Evolutionary conservation across 1,140 invertebrate species (phyloP).

Genomic region (Gryon sp.): DNA sequence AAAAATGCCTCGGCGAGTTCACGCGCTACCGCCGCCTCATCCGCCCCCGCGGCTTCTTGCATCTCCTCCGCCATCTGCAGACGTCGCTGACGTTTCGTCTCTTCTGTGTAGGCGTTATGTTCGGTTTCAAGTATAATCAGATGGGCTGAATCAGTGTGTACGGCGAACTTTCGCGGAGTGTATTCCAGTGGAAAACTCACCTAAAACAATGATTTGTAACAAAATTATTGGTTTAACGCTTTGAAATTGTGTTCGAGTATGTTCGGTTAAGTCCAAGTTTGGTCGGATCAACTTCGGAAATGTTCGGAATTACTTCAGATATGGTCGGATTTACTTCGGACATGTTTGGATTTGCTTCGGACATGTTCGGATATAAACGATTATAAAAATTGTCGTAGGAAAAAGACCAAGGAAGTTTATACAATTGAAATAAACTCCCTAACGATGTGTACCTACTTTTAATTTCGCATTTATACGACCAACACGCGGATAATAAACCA

Average conservation of each 20-base stretch:
- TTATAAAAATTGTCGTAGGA: slow-evolving; percentile 25
- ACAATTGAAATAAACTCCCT: slow-evolving; percentile 27
- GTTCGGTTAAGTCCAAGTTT: too few species aligned
- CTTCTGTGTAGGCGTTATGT: slow-evolving; percentile 97
- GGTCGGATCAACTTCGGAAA: too few species aligned
- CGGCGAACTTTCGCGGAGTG: slow-evolving; percentile 96
- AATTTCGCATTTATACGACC: slow-evolving; percentile 42
- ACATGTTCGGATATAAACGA: too few species aligned
- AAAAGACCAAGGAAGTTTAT: slow-evolving; percentile 37
- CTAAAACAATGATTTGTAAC: too few species aligned
- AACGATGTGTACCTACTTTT: slow-evolving; percentile 41
- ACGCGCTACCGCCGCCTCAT: slow-evolving; percentile 95
- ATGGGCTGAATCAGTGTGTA: slow-evolving; percentile 96
- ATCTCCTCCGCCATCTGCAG: slow-evolving; percentile 95
- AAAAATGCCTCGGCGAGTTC: slow-evolving; percentile 98
- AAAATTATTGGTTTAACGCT: too few species aligned
- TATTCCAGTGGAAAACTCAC: slow-evolving; percentile 94
- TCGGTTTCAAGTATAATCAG: slow-evolving; percentile 97
- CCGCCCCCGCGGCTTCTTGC: slow-evolving; percentile 96
- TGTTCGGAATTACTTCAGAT: too few species aligned
- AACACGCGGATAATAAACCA: slow-evolving; percentile 33
- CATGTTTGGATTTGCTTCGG: too few species aligned
- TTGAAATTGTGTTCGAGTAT: too few species aligned
- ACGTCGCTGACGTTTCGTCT: slow-evolving; percentile 95
- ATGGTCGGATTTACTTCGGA: too few species aligned